Base-by-base conservation (phyloP, 2,888 invertebrate species). In the Eumerus sabulonum region DNA sequence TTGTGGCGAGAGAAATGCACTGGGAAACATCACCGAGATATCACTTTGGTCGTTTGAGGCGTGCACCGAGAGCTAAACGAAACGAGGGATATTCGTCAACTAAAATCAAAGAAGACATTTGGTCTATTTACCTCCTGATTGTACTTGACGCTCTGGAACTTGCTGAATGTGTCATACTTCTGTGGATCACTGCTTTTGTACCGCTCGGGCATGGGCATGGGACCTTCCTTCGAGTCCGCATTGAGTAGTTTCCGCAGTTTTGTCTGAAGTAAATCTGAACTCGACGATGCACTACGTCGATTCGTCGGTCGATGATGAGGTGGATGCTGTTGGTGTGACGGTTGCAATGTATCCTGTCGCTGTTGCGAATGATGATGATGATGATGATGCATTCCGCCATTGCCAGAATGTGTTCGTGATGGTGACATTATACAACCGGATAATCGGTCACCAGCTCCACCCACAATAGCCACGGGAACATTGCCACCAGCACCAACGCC, bases 171-270 rank as follows among this genome's bases (percentile, higher is more conserved):
- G 51, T 84, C 83, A 67, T 84, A 83, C 42, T 83, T 84, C 35
- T 82, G 83, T 0, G 67, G 62, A 2, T 82, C 81, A 48, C 81
- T 77, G 9, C 54, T 62, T 67, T 83, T 83, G 53, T 83, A 84
- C 14, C 83, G 71, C 14, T 83, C 82, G 5, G 82, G 73, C 60
- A 82, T 72, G 0, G 74, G 84, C 87, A 86, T 86, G 83, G 85
- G 88, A 84, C 86, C 90, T 84, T 87, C 90, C 83, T 88, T 84
- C 45, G 86, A 84, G 72, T 87, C 87, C 1, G 86, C 92, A 84
- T 95, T 94, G 12, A 96, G 90, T 71, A 96, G 90, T 83, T 94
- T 91, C 14, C 96, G 90, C 82, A 96, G 89, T 82, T 95, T 95
- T 83, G 93, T 94, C 89, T 96, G 96, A 56, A 96, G 90, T 83